A percentile compares a stretch with the other conserved stretches of the same genome.
phyloP scores from a whole-genome alignment of 2,113 vertebrate genomes.

The Silurus glanis region DNA sequence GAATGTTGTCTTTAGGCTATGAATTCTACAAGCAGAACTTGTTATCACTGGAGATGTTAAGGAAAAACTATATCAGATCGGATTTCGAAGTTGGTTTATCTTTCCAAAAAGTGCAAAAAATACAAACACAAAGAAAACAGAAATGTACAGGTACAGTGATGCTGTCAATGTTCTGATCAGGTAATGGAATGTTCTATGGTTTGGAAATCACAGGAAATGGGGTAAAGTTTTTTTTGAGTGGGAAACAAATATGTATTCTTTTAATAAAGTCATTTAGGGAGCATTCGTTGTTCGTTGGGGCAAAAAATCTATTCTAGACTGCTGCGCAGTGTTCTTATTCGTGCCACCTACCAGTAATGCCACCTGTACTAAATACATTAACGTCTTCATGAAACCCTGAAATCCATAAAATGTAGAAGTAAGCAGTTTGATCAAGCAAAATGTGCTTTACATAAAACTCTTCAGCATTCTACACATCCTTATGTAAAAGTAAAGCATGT shows the following conservation, averaged over 20 bases:
- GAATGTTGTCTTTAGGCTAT: slow-evolving; percentile 42
- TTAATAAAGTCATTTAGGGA: background rate
- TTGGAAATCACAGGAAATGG: background rate
- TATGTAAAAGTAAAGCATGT: background rate
- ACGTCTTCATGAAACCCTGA: background rate
- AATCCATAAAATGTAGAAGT: background rate
- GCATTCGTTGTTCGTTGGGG: slow-evolving; percentile 9
- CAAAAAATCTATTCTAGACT: slow-evolving; percentile 1
- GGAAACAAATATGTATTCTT: background rate
- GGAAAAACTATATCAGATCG: slow-evolving; percentile 32
- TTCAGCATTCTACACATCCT: background rate
- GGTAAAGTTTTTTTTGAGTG: background rate
- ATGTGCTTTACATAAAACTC: background rate
- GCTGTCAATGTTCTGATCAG: background rate
- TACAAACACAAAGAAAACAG: slow-evolving; percentile 24
- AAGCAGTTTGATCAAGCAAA: background rate
- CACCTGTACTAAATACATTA: background rate
- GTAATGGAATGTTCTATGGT: background rate
- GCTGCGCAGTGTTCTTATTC: background rate
- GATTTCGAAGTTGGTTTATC: slow-evolving; percentile 33
- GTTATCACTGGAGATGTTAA: slow-evolving; percentile 43
- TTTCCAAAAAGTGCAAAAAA: slow-evolving; percentile 9
- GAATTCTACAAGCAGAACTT: slow-evolving; percentile 42
- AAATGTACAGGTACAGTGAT: background rate
- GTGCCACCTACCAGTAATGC: background rate